phyloP scores from a whole-genome alignment of 2,888 invertebrate species.

The Caenorhabditis afra region DNA sequence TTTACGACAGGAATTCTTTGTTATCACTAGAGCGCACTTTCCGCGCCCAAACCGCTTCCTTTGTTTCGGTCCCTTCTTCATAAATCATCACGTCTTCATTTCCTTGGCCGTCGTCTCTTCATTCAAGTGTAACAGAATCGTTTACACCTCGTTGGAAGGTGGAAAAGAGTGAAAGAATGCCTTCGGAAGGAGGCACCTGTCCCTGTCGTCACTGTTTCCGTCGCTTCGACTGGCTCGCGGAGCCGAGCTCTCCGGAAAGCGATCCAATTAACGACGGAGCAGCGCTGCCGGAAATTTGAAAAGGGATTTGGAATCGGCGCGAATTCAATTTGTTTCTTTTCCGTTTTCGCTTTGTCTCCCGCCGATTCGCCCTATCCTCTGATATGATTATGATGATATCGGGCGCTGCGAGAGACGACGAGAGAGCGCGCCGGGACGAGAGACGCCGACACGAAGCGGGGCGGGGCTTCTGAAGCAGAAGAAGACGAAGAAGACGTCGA shows the following conservation, averaged over 20 bases:
- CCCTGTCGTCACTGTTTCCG: neutral
- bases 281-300: constrained; percentile 23
- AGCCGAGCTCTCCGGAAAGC: constrained; percentile 11
- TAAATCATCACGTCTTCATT: neutral
- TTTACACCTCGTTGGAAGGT: constrained; percentile 30
- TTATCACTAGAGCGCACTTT: constrained; percentile 1
- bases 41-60: neutral
- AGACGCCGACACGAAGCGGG: constrained; percentile 19
- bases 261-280: constrained; percentile 26
- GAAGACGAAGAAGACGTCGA: constrained; percentile 22
- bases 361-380: neutral
- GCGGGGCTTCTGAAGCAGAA: constrained; percentile 29
- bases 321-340: constrained; percentile 47
- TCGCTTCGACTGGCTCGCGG: neutral
- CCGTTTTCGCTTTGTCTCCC: constrained; percentile 3
- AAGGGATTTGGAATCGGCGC: constrained; percentile 2
- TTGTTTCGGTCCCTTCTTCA: neutral
- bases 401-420: neutral
- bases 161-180: constrained; percentile 5
- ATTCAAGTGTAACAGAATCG: constrained; percentile 19
- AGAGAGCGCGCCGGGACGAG: constrained; percentile 5
- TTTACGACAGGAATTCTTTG: too few species aligned
- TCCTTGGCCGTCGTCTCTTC: neutral
- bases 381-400: constrained; percentile 57
- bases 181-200: neutral